Percentiles rank a stretch among this genome's conserved stretches.
These are phyloP conservation scores for Poeciliopsis turneri DNA, from an alignment of 2,797 vertebrate species.

Conservation along the genomic window DNA sequence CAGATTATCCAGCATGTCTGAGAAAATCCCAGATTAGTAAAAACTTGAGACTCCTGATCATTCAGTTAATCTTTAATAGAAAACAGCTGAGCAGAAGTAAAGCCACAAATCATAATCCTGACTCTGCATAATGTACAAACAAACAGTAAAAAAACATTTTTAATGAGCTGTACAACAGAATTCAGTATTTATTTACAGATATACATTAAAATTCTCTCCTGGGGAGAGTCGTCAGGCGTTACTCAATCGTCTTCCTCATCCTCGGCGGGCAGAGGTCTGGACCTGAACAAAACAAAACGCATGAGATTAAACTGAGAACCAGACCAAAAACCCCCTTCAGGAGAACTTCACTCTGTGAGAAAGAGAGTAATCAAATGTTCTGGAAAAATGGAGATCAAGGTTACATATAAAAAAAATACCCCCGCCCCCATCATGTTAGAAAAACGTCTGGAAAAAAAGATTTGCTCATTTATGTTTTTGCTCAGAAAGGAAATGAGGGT, in stretches of 20 bases:
- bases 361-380: not conserved
- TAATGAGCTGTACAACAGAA: conserved; percentile 75
- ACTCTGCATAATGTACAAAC: not conserved
- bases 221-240: not conserved
- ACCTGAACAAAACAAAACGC: conserved; percentile 50
- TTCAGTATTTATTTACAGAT: conserved; percentile 77
- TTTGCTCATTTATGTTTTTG: too few relatives aligned
- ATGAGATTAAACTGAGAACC: not conserved
- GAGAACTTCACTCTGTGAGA: not conserved
- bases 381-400: not conserved
- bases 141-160: conserved; percentile 31
- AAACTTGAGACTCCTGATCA: not conserved
- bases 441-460: not conserved
- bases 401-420: not conserved
- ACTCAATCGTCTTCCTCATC: conserved; percentile 74
- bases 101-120: not conserved
- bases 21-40: not conserved
- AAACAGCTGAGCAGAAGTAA: not conserved
- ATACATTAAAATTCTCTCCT: conserved; percentile 56
- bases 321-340: not conserved
- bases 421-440: too few relatives aligned
- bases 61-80: not conserved
- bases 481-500: too few relatives aligned
- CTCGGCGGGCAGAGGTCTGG: conserved; percentile 71
- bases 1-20: not conserved